A percentile compares a stretch with the other conserved stretches of the same genome.
Evolutionary conservation across 1,140 invertebrate species (phyloP).

Genomic region (Macrosteles quadrilineatus): DNA sequence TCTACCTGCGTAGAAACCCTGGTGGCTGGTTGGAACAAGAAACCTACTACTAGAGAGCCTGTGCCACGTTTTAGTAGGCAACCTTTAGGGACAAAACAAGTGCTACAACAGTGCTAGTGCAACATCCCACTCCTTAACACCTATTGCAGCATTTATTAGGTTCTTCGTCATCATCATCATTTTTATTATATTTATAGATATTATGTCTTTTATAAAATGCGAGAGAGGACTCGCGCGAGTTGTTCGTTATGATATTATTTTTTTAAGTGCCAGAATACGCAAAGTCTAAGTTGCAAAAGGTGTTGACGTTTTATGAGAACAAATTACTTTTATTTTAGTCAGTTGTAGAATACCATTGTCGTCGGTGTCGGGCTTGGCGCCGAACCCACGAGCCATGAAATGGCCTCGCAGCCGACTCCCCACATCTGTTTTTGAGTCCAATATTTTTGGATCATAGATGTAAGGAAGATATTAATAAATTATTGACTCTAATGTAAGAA

Average conservation of each 20-base stretch:
- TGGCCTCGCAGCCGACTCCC: not conserved
- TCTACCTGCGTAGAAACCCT: constrained; percentile 93
- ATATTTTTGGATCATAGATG: constrained; percentile 23
- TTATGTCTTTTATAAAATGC: constrained; percentile 24
- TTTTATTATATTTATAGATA: constrained; percentile 30
- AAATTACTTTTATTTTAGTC: constrained; percentile 40
- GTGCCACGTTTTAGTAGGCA: constrained; percentile 41
- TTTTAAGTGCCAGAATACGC: constrained; percentile 40
- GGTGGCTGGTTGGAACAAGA: constrained; percentile 98
- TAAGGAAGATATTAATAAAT: constrained; percentile 32
- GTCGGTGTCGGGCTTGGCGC: constrained; percentile 8
- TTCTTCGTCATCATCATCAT: constrained; percentile 35
- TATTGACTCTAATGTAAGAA: constrained; percentile 32
- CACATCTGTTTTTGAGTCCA: constrained; percentile 24
- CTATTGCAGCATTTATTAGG: constrained; percentile 37
- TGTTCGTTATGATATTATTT: constrained; percentile 38
- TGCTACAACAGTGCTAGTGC: constrained; percentile 37
- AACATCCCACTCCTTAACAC: constrained; percentile 35
- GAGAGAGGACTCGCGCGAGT: constrained; percentile 32
- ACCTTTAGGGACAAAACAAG: constrained; percentile 37
- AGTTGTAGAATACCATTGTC: constrained; percentile 31
- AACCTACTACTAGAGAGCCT: constrained; percentile 89
- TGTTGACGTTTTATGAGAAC: constrained; percentile 40
- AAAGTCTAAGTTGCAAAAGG: constrained; percentile 40
- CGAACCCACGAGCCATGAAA: constrained; percentile 15